phyloP scores from a whole-genome alignment of 2,113 vertebrate genomes.

The Cervus canadensis region DNA sequence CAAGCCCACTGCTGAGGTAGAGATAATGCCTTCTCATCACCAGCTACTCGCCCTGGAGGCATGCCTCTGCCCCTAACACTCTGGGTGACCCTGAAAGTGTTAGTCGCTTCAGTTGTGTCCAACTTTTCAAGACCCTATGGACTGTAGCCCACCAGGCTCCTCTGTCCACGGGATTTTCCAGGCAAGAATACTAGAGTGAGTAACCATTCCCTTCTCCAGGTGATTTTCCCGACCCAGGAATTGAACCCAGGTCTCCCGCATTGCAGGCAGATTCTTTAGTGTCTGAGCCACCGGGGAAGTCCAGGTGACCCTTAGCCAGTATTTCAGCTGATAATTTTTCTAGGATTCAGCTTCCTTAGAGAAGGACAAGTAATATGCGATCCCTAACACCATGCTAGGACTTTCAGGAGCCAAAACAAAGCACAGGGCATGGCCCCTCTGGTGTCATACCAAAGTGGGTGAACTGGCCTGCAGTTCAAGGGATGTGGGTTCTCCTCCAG shows the following conservation, averaged over 20 bases:
- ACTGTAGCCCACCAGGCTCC: background rate
- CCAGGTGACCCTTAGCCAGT: background rate
- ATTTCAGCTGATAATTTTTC: background rate
- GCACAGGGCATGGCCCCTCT: background rate
- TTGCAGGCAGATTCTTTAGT: background rate
- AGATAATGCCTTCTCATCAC: background rate
- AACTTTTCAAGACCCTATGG: background rate
- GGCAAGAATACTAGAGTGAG: background rate
- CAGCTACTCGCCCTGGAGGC: background rate
- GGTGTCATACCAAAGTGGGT: background rate
- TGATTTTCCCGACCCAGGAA: background rate
- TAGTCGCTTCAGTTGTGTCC: background rate
- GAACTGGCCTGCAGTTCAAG: background rate
- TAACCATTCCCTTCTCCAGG: background rate
- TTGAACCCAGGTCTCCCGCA: background rate
- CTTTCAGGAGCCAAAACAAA: background rate
- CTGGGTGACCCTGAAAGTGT: background rate
- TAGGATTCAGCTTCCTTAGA: background rate
- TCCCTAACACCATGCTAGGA: background rate
- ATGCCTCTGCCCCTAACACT: background rate
- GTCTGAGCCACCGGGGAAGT: background rate
- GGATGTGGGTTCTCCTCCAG: background rate
- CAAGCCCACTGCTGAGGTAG: background rate
- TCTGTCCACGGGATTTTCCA: background rate
- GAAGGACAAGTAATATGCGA: background rate